phyloP scores from a whole-genome alignment of 2,113 vertebrate genomes.

The Atrichornis clamosus region DNA sequence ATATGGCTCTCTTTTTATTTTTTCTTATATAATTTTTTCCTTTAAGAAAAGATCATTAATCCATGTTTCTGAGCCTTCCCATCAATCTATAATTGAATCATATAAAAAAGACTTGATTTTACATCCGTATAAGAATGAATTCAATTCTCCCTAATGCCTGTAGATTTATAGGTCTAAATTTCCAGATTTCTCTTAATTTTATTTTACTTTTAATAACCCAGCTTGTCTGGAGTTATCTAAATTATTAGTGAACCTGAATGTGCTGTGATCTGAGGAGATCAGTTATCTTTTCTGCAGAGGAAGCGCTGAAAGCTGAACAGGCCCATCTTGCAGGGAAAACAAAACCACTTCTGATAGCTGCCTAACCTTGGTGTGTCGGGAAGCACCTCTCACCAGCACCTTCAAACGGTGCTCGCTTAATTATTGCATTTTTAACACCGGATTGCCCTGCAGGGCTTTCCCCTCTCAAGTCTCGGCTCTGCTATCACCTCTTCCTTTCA shows the following conservation, averaged over 20 bases:
- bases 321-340: conserved; percentile 50
- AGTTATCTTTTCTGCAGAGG: conserved; percentile 15
- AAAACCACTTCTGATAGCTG: conserved; percentile 52
- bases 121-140: conserved; percentile 67
- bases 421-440: neutral
- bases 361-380: conserved; percentile 37
- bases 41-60: conserved; percentile 74
- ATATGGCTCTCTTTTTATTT: conserved; percentile 41
- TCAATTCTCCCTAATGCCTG: conserved; percentile 68
- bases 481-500: neutral
- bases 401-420: conserved; percentile 32
- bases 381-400: neutral
- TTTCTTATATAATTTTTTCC: conserved; percentile 52
- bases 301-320: conserved; percentile 26
- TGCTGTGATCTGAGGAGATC: conserved; percentile 65
- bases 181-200: conserved; percentile 60
- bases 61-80: conserved; percentile 65
- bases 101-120: conserved; percentile 75
- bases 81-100: conserved; percentile 80
- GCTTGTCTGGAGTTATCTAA: conserved; percentile 69
- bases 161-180: conserved; percentile 57
- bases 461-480: neutral
- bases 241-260: conserved; percentile 75
- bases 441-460: neutral
- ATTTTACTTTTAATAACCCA: conserved; percentile 31